Evolutionary conservation across 2,888 invertebrate genomes (phyloP), one percentile per base, ranked within the genome.

Genomic region (Chymomyza amoena): DNA sequence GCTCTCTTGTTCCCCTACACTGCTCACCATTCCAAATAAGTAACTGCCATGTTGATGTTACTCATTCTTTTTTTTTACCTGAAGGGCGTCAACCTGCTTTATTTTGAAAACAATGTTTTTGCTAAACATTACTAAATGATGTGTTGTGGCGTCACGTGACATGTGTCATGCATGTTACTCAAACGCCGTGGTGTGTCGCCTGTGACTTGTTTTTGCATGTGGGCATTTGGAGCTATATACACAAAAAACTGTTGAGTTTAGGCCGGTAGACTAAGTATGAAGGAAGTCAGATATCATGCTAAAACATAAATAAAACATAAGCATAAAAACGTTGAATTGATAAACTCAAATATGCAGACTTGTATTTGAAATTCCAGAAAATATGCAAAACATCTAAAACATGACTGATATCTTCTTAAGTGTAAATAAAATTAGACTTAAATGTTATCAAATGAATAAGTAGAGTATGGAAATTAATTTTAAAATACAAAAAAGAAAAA

Each of bases 61-160:
- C 72, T 75, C 70, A 71, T 65, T 56, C 52, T 61, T 57, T 25
- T 36, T 36, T 52, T 52, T n/a, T 45, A 45, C 39, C 10, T 45
- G 39, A 1, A 39, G 13, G 39, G 4, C 39, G 32, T 32, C 39
- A 45, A 13, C 39, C 13, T 13, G 39, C 13, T 45, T 10, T 13
- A n/a, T 45, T 13, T 45, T 45, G 10, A 1, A 45, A 2, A 4
- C 39, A 6, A 45, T 45, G 39, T 45, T 45, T 10, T 45, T 10
- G 39, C 39, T 1, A 57, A 57, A 28, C 18, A 57, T 18, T 25
- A 72, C 67, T 73, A 81, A 81, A 76, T 76, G 69, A 79, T 81
- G 81, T 80, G 80, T 76, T 76, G 76, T 76, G 79, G 81, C 79
- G 75, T 75, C 80, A 81, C 77, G 77, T 81, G 81, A 80, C 81